These are phyloP conservation scores for Drosophila neocordata DNA, from an alignment of 1,140 invertebrate genomes.

Conservation along the genomic window DNA sequence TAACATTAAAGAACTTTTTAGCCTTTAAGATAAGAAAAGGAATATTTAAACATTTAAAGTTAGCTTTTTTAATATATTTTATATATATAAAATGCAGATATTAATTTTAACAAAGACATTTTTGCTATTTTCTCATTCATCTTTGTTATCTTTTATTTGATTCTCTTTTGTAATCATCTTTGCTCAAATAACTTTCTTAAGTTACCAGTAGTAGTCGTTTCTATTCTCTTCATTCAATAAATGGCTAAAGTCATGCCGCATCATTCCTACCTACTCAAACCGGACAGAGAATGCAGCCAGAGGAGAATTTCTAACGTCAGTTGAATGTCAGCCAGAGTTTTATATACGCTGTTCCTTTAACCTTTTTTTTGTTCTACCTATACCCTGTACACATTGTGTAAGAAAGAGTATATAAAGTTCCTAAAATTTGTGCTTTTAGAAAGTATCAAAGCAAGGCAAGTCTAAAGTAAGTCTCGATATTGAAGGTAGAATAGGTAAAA, in stretches of 20 bases:
- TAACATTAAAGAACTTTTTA: too few relatives aligned
- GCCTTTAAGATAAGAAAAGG: too few relatives aligned
- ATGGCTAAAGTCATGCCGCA: slow-evolving; percentile 6
- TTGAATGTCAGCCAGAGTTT: slow-evolving; percentile 4
- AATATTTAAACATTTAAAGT: too few relatives aligned
- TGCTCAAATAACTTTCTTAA: slow-evolving; percentile 2
- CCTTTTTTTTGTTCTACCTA: background rate
- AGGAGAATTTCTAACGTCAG: background rate
- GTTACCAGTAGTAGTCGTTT: background rate
- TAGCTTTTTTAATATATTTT: background rate
- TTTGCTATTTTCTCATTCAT: slow-evolving; percentile 10
- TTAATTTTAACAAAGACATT: background rate
- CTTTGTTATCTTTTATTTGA: background rate
- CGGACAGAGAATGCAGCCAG: background rate
- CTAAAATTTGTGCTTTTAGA: too few relatives aligned
- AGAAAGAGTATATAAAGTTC: too few relatives aligned
- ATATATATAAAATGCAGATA: background rate
- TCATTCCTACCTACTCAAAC: slow-evolving; percentile 2
- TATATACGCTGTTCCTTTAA: background rate
- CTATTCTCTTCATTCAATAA: slow-evolving; percentile 10
- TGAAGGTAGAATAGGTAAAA: too few relatives aligned
- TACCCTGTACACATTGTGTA: too few relatives aligned
- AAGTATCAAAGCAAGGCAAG: too few relatives aligned
- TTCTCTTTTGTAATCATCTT: slow-evolving; percentile 10
- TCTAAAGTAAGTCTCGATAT: too few relatives aligned